Base-by-base conservation (phyloP, 2,113 vertebrate genomes). In the Casuarius casuarius region DNA sequence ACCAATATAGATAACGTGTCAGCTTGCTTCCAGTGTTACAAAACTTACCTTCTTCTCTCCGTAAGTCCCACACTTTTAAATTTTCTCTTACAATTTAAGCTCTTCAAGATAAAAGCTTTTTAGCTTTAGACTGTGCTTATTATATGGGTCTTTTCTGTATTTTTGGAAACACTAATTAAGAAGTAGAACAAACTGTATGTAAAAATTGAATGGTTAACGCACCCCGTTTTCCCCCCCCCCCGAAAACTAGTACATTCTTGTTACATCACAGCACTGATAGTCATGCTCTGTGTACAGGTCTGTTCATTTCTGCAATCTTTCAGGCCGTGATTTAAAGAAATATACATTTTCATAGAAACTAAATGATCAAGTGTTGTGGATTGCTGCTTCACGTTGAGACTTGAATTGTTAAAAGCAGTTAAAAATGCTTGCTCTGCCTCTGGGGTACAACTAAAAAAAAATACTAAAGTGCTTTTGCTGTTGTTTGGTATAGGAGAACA, bases 101-200 rank as follows among this genome's bases (percentile, higher is more conserved):
- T 90, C 84, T 89, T 94, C 56, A 95, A 61, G 40, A 84, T 97
- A n/a, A 90, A 97, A 86, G 49, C 84, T 90, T 94, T 92, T 95
- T 96, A 66, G 56, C 59, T 92, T 84, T 59, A 42, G 40, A 58
- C 93, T 97, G 56, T 93, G 56, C 42, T 77, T 92, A 77, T 40
- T 80, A 78, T 80, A 42, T 95, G 95, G 95, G 97, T 98, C 91
- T 97, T 97, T 97, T 95, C 96, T 90, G 87, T 98, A 62, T 92
- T 93, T 97, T 97, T 97, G 96, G 96, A 97, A 97, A 76, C 90
- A 51, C 90, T 96, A 92, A 98, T 97, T 97, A 98, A 97, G 96
- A 98, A 98, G 96, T 97, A 67, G 95, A 98, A 94, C 96, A 96
- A 98, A 97, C 95, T 73, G 92, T 97, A 83, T 95, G 71, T 97